Evolutionary conservation across 2,888 invertebrate species (phyloP).

Genomic region (Nephrotoma guestfalica): DNA sequence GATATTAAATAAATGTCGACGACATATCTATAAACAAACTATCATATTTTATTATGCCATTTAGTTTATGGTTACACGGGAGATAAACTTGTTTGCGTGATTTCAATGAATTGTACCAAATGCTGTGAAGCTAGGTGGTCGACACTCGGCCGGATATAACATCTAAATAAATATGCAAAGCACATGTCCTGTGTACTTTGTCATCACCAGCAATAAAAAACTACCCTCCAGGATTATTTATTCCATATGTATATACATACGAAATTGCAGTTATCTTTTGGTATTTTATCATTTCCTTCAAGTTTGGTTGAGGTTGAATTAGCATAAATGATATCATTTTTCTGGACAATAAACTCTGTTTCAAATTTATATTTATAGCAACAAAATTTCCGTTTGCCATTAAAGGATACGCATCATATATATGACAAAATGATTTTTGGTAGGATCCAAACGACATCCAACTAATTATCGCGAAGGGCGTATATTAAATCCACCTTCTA

Average conservation of each 20-base stretch:
- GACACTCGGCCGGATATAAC: too few relatives aligned
- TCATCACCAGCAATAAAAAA: neutral
- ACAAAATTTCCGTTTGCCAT: neutral
- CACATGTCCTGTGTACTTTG: neutral
- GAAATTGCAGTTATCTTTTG: neutral
- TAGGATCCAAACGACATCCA: neutral
- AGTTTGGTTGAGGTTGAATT: neutral
- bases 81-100: neutral
- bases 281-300: neutral
- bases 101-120: neutral
- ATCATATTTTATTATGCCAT: neutral
- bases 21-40: neutral
- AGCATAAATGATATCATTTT: neutral
- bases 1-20: neutral
- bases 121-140: too few relatives aligned
- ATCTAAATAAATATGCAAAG: neutral
- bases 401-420: neutral
- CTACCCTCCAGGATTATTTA: neutral
- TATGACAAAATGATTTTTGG: neutral
- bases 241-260: neutral
- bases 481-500: neutral
- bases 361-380: neutral
- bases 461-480: neutral
- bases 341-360: neutral
- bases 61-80: neutral